Percentiles rank a stretch among this genome's conserved stretches.
Evolutionary conservation across 2,888 invertebrate species (phyloP).

Genomic region (Vandiemenella viatica): DNA sequence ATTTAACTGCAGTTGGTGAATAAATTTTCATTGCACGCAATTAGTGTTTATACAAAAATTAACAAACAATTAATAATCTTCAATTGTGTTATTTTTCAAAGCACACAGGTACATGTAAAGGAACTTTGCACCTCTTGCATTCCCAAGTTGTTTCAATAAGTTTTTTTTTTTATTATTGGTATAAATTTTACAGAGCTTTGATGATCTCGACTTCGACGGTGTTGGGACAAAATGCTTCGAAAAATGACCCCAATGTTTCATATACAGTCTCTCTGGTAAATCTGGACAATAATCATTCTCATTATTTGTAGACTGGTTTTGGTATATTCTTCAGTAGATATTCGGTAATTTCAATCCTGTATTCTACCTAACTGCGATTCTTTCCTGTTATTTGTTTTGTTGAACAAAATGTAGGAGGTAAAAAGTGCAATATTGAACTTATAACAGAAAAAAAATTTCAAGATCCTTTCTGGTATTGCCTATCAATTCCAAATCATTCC

Average conservation of each 20-base stretch:
- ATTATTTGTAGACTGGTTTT: neutral
- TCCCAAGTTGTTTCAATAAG: too few relatives aligned
- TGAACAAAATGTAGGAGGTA: neutral
- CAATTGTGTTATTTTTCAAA: neutral
- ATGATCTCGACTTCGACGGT: too few relatives aligned
- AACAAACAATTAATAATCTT: neutral
- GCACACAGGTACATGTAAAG: too few relatives aligned
- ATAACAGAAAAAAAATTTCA: neutral
- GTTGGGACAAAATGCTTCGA: neutral
- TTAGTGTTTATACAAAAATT: neutral
- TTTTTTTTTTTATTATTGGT: too few relatives aligned
- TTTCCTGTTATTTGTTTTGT: neutral
- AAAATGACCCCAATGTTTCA: neutral
- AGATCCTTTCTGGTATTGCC: neutral
- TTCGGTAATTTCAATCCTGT: neutral
- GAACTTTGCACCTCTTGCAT: too few relatives aligned
- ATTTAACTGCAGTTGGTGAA: too few relatives aligned
- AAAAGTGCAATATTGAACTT: neutral
- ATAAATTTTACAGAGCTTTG: too few relatives aligned
- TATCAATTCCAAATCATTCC: neutral
- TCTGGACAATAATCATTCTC: too few relatives aligned
- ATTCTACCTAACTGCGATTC: neutral
- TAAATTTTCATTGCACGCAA: neutral
- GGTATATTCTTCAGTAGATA: neutral
- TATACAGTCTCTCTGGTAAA: neutral